phyloP scores from a whole-genome alignment of 2,797 vertebrate species.

The Typhlichthys eigenmanni region DNA sequence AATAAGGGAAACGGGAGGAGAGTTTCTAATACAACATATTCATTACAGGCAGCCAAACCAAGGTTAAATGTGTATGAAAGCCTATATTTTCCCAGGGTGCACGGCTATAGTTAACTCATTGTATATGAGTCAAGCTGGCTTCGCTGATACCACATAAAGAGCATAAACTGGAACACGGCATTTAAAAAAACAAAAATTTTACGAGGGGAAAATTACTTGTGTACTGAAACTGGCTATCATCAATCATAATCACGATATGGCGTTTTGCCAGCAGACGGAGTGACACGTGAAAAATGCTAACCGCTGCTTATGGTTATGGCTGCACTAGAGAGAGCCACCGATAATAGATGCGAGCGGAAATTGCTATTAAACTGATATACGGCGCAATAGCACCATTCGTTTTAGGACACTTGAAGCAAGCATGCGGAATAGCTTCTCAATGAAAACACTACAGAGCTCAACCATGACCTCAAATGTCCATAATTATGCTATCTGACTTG shows the following conservation, averaged over 20 bases:
- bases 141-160: conserved; percentile 46
- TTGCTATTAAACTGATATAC: conserved; percentile 55
- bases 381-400: conserved; percentile 26
- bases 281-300: conserved; percentile 58
- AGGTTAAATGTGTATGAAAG: conserved; percentile 11
- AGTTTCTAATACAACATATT: no score
- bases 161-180: conserved; percentile 37
- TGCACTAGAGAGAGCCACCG: conserved; percentile 42
- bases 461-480: conserved; percentile 25
- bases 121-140: conserved; percentile 25
- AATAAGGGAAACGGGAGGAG: no score
- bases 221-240: conserved; percentile 48
- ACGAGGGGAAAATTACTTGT: conserved; percentile 51
- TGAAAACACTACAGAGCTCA: conserved; percentile 37
- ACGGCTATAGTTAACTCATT: conserved; percentile 16
- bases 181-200: conserved; percentile 38
- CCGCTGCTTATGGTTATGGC: conserved; percentile 49
- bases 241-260: conserved; percentile 56
- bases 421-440: conserved; percentile 39
- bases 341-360: conserved; percentile 50
- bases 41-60: conserved; percentile 3
- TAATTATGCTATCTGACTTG: conserved; percentile 21
- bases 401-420: conserved; percentile 5
- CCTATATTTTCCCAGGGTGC: neutral
- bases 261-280: conserved; percentile 42